These are phyloP conservation scores for Cecropterus lyciades DNA, from an alignment of 1,140 invertebrate genomes.

Conservation along the genomic window DNA sequence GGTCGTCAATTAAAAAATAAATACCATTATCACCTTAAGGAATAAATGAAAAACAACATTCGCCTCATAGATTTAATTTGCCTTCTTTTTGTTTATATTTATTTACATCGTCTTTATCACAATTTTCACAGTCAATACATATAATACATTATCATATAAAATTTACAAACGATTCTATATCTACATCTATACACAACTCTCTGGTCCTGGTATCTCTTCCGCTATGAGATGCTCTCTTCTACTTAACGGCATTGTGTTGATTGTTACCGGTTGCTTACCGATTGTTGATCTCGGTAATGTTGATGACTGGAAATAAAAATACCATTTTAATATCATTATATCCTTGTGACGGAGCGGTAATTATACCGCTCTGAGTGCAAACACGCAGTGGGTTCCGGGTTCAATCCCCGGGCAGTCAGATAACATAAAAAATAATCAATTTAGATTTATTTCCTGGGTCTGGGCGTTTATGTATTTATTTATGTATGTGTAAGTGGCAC, in stretches of 20 bases:
- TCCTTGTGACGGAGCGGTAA: too few species aligned
- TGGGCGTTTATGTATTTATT: too few species aligned
- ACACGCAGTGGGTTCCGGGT: too few species aligned
- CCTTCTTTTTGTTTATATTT: slow-evolving; percentile 53
- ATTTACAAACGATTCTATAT: slow-evolving; percentile 47
- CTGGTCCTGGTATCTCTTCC: slow-evolving; percentile 76
- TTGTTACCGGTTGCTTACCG: slow-evolving; percentile 53
- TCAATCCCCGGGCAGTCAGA: too few species aligned
- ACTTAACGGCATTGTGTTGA: slow-evolving; percentile 63
- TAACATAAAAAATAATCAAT: too few species aligned
- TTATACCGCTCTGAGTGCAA: too few species aligned
- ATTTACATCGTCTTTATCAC: slow-evolving; percentile 77
- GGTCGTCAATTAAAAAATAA: too few species aligned
- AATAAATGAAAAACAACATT: slow-evolving; percentile 4
- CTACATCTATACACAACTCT: slow-evolving; percentile 76
- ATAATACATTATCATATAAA: slow-evolving; percentile 56
- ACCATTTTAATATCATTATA: too few species aligned
- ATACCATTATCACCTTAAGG: too few species aligned
- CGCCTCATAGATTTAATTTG: slow-evolving; percentile 33
- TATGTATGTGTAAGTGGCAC: too few species aligned
- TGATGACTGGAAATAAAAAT: slow-evolving; percentile 58
- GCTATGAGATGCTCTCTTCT: slow-evolving; percentile 78
- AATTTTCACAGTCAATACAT: slow-evolving; percentile 79
- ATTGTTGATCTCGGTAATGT: slow-evolving; percentile 53
- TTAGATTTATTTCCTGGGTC: too few species aligned